These are phyloP conservation scores for Phanerotoma sp. DNA, from an alignment of 2,888 invertebrate species.

Conservation along the genomic window DNA sequence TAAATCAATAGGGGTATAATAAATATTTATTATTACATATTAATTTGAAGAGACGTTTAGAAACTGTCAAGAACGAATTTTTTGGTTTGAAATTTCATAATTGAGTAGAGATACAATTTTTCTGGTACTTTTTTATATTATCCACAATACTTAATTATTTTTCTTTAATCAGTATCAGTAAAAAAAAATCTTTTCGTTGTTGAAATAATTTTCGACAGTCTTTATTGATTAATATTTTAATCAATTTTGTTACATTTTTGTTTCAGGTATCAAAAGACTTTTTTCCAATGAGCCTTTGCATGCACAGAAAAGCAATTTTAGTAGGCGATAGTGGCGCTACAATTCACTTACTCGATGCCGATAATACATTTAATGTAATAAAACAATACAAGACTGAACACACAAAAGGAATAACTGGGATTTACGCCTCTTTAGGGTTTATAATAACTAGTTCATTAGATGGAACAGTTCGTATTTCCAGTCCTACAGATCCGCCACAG, in stretches of 20 bases:
- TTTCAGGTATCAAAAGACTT: conserved; percentile 47
- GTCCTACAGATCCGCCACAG: conserved; percentile 53
- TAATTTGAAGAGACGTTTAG: too few species aligned
- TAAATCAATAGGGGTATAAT: conserved; percentile 44
- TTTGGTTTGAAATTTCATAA: too few species aligned
- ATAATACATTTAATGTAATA: conserved; percentile 41
- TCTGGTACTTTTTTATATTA: too few species aligned
- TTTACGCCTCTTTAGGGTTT: conserved; percentile 47
- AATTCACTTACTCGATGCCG: conserved; percentile 46
- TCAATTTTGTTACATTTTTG: background rate
- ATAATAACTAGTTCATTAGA: conserved; percentile 54
- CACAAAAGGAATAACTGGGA: conserved; percentile 48
- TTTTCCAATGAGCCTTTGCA: conserved; percentile 48
- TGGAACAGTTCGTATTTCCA: conserved; percentile 48
- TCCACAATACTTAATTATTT: too few species aligned
- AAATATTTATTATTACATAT: background rate
- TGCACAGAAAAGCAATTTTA: conserved; percentile 43
- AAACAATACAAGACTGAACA: conserved; percentile 46
- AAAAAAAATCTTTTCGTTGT: too few species aligned
- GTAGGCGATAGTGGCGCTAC: conserved; percentile 47
- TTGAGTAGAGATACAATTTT: too few species aligned
- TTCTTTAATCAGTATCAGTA: too few species aligned
- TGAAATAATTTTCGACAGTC: too few species aligned
- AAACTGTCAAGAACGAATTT: too few species aligned
- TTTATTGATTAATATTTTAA: background rate